Base-by-base conservation (phyloP, 2,113 vertebrate species). In the Gallinago undulata region DNA sequence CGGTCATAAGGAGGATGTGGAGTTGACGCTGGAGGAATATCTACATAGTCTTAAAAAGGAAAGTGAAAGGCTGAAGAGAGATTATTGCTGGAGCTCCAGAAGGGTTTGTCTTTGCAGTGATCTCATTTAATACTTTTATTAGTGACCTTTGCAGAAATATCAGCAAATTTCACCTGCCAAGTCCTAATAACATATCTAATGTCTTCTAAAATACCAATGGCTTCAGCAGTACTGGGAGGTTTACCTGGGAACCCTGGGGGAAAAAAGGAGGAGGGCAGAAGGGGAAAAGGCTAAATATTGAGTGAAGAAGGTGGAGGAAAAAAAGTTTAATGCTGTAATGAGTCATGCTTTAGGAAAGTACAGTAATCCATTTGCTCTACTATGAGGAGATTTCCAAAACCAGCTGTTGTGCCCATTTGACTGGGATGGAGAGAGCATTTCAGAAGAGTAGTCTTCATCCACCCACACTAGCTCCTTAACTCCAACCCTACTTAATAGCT, bases 71-170 rank as follows among this genome's bases (percentile, higher is more conserved):
- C 60, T 87, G 74, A 10, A 31, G n/a, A 67, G 59, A 70, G 64
- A 64, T 81, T 84, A 45, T 69, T 68, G 31, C 43, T 89, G 21
- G 47, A 87, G 64, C 24, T 90, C 33, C 56, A 57, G 56, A 75
- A 47, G 47, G 35, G 33, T 84, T 89, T 91, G 21, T 90, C 76
- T 92, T 84, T 75, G 47, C 43, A 70, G 43, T 81, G 41, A 67
- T 94, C 80, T 86, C 77, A 23, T 74, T 95, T 92, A 89, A 78
- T 84, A 33, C 15, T 84, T 92, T 56, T 72, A 74, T 62, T 78
- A 84, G 56, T 95, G 80, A 84, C 89, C 86, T 95, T 97, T 92
- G 59, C 2, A 2, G 47, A 94, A 95, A 89, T 94, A 90, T 31
- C 86, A 93, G 60, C 51, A 91, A 92, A 81, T 43, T 89, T 90